phyloP scores from a whole-genome alignment of 2,113 vertebrate species.

The Tor tambroides region DNA sequence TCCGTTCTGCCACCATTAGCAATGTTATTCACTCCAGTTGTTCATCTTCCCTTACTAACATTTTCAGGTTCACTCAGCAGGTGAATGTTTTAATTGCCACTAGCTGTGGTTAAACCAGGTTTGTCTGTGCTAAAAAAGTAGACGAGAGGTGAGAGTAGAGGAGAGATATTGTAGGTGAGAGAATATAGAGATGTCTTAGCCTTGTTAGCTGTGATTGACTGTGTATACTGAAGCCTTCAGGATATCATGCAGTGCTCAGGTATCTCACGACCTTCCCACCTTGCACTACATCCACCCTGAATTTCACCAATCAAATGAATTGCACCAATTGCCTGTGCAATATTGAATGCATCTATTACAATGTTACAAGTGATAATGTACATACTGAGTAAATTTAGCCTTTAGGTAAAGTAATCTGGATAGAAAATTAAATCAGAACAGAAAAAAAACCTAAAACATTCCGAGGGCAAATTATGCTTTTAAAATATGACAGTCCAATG shows the following conservation, averaged over 20 bases:
- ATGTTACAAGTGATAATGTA: conserved; percentile 92
- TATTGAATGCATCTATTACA: conserved; percentile 78
- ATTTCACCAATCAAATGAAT: conserved; percentile 74
- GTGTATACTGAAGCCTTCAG: neutral
- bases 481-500: conserved; percentile 60
- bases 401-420: conserved; percentile 93
- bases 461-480: conserved; percentile 52
- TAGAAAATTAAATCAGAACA: conserved; percentile 62
- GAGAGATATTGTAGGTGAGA: neutral
- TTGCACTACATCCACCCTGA: conserved; percentile 65
- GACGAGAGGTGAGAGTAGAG: neutral
- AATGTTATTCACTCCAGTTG: conserved; percentile 26
- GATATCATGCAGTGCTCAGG: conserved; percentile 50
- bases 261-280: conserved; percentile 62
- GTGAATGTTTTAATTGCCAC: conserved; percentile 7
- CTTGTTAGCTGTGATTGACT: conserved; percentile 1
- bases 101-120: neutral
- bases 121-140: neutral
- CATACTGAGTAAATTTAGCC: conserved; percentile 87
- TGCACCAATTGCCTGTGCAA: conserved; percentile 84
- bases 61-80: neutral
- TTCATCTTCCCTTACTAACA: conserved; percentile 8
- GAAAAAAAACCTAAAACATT: conserved; percentile 18
- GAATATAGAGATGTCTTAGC: neutral
- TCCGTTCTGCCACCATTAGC: conserved; percentile 57